Evolutionary conservation across 2,888 invertebrate species (phyloP).

Genomic region (Cancer borealis): DNA sequence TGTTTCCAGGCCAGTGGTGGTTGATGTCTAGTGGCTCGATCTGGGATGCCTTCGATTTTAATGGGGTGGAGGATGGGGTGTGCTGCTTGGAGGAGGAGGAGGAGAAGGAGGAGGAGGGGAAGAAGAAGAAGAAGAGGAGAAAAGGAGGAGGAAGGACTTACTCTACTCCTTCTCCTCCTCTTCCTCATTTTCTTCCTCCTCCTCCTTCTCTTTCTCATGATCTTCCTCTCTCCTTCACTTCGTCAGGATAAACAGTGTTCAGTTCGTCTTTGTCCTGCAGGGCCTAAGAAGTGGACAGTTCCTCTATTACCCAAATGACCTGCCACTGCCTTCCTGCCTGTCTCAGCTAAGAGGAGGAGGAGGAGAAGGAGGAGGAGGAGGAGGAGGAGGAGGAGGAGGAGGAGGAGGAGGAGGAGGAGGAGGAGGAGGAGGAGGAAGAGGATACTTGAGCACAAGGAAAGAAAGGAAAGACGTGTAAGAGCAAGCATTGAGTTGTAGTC

Average conservation of each 20-base stretch:
- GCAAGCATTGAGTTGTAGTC: background rate
- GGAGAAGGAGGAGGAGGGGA: background rate
- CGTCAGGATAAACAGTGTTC: background rate
- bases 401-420: background rate
- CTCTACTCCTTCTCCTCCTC: background rate
- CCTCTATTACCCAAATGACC: conserved; percentile 1
- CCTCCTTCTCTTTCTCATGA: background rate
- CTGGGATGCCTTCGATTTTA: conserved; percentile 3
- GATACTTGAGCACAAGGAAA: background rate
- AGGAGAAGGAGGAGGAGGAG: background rate
- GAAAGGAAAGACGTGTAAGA: background rate
- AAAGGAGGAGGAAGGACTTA: background rate
- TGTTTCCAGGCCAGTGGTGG: conserved; percentile 2
- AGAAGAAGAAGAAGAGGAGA: background rate
- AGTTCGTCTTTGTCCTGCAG: background rate
- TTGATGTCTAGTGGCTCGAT: background rate
- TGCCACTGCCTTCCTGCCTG: background rate
- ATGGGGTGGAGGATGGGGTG: background rate
- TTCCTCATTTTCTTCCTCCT: background rate
- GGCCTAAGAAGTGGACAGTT: background rate
- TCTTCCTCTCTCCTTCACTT: background rate
- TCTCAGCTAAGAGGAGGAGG: conserved; percentile 34
- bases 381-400: background rate
- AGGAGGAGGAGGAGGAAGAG: background rate
- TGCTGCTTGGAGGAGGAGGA: background rate